phyloP scores from a whole-genome alignment of 2,888 invertebrate genomes.

The Lasioglossum lativentre region DNA sequence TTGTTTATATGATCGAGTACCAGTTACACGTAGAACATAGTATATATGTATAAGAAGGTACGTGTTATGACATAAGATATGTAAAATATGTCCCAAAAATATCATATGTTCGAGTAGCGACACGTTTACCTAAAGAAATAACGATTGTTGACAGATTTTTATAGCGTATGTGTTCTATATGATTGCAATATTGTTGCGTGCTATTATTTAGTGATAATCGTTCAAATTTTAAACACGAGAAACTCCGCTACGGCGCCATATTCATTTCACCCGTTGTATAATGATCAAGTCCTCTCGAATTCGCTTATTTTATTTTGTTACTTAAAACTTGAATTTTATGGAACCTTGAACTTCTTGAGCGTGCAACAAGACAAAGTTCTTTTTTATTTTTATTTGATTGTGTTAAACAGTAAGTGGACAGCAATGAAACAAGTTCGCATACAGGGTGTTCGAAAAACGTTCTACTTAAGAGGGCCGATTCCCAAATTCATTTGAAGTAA shows the following conservation, averaged over 20 bases:
- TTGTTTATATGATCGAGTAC: background rate
- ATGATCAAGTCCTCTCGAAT: background rate
- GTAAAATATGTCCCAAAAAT: conserved; percentile 16
- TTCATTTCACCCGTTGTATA: background rate
- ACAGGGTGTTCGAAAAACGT: too few relatives aligned
- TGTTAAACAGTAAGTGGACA: background rate
- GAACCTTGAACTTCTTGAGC: background rate
- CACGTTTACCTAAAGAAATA: background rate
- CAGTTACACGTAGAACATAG: conserved; percentile 19
- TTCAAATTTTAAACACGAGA: background rate
- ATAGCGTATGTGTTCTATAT: background rate
- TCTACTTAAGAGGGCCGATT: too few relatives aligned
- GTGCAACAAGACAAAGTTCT: background rate
- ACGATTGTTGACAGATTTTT: conserved; percentile 5
- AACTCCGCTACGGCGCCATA: background rate
- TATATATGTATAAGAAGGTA: background rate
- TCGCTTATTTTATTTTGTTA: background rate
- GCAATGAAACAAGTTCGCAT: background rate
- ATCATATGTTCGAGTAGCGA: background rate
- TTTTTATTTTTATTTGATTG: background rate
- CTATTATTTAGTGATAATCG: conserved; percentile 2
- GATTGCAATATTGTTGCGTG: conserved; percentile 12
- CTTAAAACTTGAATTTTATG: background rate
- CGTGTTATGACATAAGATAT: background rate
- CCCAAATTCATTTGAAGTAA: too few relatives aligned